Percentiles rank a stretch among this genome's conserved stretches.
Conservation (phyloP, 2,888 invertebrate genomes). For the Tuberolachnus salignus region DNA sequence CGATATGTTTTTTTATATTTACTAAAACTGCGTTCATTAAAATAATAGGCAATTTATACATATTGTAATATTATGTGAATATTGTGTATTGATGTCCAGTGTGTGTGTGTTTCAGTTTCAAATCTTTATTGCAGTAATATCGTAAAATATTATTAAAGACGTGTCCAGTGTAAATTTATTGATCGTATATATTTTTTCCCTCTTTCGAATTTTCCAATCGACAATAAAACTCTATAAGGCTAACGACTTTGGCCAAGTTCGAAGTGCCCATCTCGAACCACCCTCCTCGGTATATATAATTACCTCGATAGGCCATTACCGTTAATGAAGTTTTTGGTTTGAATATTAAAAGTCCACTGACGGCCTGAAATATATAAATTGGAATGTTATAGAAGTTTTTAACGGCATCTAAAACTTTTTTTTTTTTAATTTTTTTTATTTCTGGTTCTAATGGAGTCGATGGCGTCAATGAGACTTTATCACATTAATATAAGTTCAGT, state of each 20-base stretch:
- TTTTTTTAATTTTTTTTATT: constrained; percentile 15
- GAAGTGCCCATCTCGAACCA: constrained; percentile 37
- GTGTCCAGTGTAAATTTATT: constrained; percentile 25
- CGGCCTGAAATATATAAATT: constrained; percentile 47
- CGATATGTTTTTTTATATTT: no score
- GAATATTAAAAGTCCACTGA: constrained; percentile 51
- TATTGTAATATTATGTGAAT: no score
- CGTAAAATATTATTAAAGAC: constrained; percentile 10
- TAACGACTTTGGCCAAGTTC: constrained; percentile 49
- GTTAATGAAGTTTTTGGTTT: constrained; percentile 55
- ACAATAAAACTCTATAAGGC: constrained; percentile 45
- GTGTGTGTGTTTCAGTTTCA: no score
- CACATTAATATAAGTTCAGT: constrained; percentile 36
- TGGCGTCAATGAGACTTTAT: constrained; percentile 33
- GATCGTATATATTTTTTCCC: constrained; percentile 42
- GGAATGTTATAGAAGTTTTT: constrained; percentile 36
- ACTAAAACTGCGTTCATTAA: no score
- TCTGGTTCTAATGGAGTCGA: background rate
- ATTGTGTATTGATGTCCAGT: no score
- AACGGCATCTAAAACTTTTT: constrained; percentile 38
- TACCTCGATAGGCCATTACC: constrained; percentile 51
- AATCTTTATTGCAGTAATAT: no score
- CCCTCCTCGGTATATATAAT: constrained; percentile 30
- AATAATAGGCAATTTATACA: no score
- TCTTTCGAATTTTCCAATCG: constrained; percentile 49